Percentiles rank a stretch among this genome's conserved stretches.
These are phyloP conservation scores for Lerista edwardsae DNA, from an alignment of 2,797 vertebrate genomes.

Conservation along the genomic window DNA sequence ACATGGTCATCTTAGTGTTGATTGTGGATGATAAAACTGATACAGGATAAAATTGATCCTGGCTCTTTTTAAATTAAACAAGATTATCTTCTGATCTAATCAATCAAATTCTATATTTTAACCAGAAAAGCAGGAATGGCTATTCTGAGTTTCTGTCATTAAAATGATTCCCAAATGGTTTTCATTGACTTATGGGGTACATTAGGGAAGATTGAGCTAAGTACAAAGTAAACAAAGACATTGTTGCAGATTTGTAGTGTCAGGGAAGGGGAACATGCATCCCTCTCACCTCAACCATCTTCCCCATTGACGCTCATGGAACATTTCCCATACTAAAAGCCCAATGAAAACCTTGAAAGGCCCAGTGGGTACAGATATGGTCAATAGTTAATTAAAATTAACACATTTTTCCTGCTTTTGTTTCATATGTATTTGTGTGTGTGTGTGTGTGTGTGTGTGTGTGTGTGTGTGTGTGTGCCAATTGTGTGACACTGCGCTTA, in stretches of 20 bases:
- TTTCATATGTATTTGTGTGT: not conserved
- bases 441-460: not conserved
- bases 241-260: too few relatives aligned
- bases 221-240: not conserved
- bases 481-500: not conserved
- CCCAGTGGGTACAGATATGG: not conserved
- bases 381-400: not conserved
- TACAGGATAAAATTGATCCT: too few relatives aligned
- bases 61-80: not conserved
- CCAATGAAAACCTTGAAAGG: not conserved
- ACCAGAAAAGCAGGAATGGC: not conserved
- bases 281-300: not conserved
- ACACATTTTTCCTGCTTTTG: constrained; percentile 10
- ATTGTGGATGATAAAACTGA: too few relatives aligned
- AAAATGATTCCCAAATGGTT: not conserved
- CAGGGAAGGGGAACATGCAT: not conserved
- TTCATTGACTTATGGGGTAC: not conserved
- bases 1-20: too few relatives aligned
- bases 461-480: not conserved
- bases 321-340: not conserved
- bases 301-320: too few relatives aligned
- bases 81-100: not conserved
- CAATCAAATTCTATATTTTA: not conserved
- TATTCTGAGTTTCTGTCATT: not conserved
- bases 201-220: not conserved